phyloP scores from a whole-genome alignment of 2,888 invertebrate genomes.

The Eudemis profundana region DNA sequence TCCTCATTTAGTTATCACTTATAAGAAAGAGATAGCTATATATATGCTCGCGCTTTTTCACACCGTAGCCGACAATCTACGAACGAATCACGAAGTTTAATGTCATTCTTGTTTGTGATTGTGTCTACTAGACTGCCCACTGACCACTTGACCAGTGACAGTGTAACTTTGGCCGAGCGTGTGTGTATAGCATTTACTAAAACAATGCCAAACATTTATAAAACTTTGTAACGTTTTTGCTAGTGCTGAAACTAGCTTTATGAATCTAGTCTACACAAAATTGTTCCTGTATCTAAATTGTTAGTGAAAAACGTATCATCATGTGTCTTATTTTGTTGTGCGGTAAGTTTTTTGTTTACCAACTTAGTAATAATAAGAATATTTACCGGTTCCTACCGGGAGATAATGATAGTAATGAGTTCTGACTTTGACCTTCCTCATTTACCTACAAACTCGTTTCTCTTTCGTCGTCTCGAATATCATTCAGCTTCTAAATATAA shows the following conservation, averaged over 20 bases:
- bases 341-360: conserved; percentile 29
- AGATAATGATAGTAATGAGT: conserved; percentile 25
- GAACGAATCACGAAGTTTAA: conserved; percentile 21
- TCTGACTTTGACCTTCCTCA: conserved; percentile 21
- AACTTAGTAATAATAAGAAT: not conserved
- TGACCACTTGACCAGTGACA: not conserved
- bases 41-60: not conserved
- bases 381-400: conserved; percentile 5
- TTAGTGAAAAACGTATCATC: not conserved
- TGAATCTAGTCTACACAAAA: not conserved
- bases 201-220: not conserved
- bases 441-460: conserved; percentile 27
- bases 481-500: not conserved
- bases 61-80: conserved; percentile 1
- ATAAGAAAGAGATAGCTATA: conserved; percentile 20
- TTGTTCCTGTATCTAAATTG: not conserved
- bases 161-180: not conserved
- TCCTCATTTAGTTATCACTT: too few species aligned
- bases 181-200: not conserved
- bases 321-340: conserved; percentile 23
- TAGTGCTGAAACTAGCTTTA: conserved; percentile 3
- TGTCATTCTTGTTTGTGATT: conserved; percentile 10
- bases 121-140: not conserved
- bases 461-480: not conserved
- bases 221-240: not conserved